phyloP scores from a whole-genome alignment of 2,113 vertebrate genomes.

The Nothocercus julius region DNA sequence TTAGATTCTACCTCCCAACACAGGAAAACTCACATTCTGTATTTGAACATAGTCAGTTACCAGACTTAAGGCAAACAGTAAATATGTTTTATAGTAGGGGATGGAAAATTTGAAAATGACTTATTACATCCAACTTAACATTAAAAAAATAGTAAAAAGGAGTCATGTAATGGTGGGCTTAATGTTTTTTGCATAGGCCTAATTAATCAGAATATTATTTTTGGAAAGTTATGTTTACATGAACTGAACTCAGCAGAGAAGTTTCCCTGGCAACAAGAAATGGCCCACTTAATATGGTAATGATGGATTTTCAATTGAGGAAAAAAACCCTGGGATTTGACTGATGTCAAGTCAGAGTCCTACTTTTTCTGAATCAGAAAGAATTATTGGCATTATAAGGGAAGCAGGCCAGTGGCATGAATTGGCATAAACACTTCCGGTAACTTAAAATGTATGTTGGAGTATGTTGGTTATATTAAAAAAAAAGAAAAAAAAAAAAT shows the following conservation, averaged over 20 bases:
- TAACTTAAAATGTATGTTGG: background rate
- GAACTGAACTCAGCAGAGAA: slow-evolving; percentile 53
- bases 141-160: background rate
- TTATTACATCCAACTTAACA: background rate
- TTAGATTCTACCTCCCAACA: background rate
- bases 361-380: background rate
- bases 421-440: background rate
- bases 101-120: background rate
- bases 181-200: slow-evolving; percentile 10
- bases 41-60: background rate
- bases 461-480: background rate
- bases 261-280: slow-evolving; percentile 66
- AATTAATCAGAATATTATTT: slow-evolving; percentile 69
- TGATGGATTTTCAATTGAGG: slow-evolving; percentile 54
- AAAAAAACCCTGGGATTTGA: slow-evolving; percentile 4
- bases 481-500: background rate
- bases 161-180: background rate
- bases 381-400: background rate
- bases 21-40: background rate
- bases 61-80: background rate
- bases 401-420: background rate
- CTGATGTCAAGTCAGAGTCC: background rate
- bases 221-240: slow-evolving; percentile 64
- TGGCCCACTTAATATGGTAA: slow-evolving; percentile 70
- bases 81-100: background rate